Base-by-base conservation (phyloP, 1,140 invertebrate species). In the Drosophila aff. region DNA sequence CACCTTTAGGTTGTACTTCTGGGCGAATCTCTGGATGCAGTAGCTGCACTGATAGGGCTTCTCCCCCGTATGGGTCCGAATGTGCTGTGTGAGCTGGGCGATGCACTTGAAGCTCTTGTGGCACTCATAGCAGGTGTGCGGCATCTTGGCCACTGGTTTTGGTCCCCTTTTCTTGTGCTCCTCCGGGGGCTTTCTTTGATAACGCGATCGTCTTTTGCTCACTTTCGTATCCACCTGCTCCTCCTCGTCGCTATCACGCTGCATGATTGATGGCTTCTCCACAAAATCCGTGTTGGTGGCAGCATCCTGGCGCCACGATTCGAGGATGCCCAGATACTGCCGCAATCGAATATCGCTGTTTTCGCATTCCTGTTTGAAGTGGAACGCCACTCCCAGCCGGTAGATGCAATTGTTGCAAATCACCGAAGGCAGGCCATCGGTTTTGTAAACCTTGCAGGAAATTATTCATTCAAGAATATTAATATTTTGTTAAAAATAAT, bases 1-100 rank as follows among this genome's bases (percentile, higher is more conserved):
- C 81, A 97, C 97, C 4, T 96, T 95, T n/a, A 98, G 93, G 91
- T 97, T 97, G 92, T 97, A 97, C 79, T 97, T 96, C 87, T 97
- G 96, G 47, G 96, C 96, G 92, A 98, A 98, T 9, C 95, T 94
- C 72, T 96, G 94, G 40, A 95, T 94, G 78, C 97, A 98, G 67
- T 96, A 96, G 58, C 94, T 94, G 84, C 97, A 98, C 1, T 93
- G 93, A 82, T 96, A 95, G 0, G 95, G 95, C 69, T 95, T 94
- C 60, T 95, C 95, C 0, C 95, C 95, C 4, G 95, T 95, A 67
- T 96, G 95, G 4, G 94, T 95, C 26, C 94, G 93, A 6, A 95
- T 93, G 91, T 95, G 94, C 83, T 94, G 94, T 33, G 94, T 94
- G 0, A 95, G 74, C 79, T 95, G 94, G n/a, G 94, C 94, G 47